Percentiles rank a stretch among this genome's conserved stretches.
Conservation (phyloP, 1,140 invertebrate genomes). For the Neodiprion pinetum region DNA sequence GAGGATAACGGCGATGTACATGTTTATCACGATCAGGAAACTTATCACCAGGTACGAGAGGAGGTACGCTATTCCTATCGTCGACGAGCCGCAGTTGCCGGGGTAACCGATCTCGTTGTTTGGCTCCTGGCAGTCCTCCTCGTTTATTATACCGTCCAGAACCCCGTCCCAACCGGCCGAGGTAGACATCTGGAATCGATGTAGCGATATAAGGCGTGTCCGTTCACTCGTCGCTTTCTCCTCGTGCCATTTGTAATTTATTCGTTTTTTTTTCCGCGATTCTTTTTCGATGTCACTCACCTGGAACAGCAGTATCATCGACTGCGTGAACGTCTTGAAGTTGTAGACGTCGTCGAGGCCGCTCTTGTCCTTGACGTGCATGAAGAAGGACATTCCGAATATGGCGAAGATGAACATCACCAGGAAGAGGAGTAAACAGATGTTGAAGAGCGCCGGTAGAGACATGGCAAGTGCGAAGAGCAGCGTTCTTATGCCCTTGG, state of each 20-base stretch:
- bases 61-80: conserved; percentile 92
- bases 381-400: conserved; percentile 99
- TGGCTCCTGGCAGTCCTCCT: conserved; percentile 88
- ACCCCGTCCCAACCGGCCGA: conserved; percentile 98
- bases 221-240: neutral
- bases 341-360: conserved; percentile 97
- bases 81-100: conserved; percentile 91
- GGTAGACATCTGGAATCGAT: conserved; percentile 86
- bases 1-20: conserved; percentile 99
- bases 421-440: conserved; percentile 95
- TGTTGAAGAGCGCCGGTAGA: conserved; percentile 97
- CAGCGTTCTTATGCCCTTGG: conserved; percentile 96
- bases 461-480: conserved; percentile 98
- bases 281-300: conserved; percentile 58
- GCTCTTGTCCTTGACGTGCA: conserved; percentile 93
- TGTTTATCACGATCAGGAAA: conserved; percentile 98
- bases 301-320: conserved; percentile 97
- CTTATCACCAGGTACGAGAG: conserved; percentile 97
- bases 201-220: neutral
- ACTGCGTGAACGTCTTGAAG: conserved; percentile 98
- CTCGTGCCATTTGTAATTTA: neutral
- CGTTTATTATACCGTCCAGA: conserved; percentile 94
- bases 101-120: conserved; percentile 86
- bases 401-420: conserved; percentile 99
- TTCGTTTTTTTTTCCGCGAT: no score